Base-by-base conservation (phyloP, 2,888 invertebrate genomes). In the Calliopum simillimum region DNA sequence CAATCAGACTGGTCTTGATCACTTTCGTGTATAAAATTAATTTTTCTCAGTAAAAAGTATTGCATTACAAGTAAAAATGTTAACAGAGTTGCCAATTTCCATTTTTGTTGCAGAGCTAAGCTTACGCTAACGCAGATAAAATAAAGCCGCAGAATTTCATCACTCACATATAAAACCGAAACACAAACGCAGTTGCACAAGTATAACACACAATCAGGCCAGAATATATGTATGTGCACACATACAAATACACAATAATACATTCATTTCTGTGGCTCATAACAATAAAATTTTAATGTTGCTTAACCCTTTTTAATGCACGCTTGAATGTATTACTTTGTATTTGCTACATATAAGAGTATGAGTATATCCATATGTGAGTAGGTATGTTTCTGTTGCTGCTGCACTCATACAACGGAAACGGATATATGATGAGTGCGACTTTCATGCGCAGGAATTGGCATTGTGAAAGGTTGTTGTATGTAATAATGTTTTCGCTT, bases 271-370 rank as follows among this genome's bases (percentile, higher is more conserved):
- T 51, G 66, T 53, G 71, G 68, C 63, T 49, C 59, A 68, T 71
- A 71, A 71, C 63, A 71, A 71, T 71, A 71, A 67, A 71, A 71
- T 71, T 67, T 71, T 71, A 71, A 71, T 65, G 58, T 69, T 23
- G 58, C 64, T 69, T 69, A 69, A 69, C 64, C 64, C 69, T 49
- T 69, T 69, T 56, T 51, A 13, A 16, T 47, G 61, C 14, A 58
- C 47, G 58, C 59, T 68, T 64, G 13, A 43, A 13, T 16, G 63
- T 51, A 49, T 58, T 23, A 23, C 44, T 58, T 41, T 68, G 59
- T 46, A 46, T 46, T n/a, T n/a, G n/a, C n/a, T n/a, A n/a, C n/a
- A 46, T 51, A 59, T 59, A 23, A 21, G 44, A 13, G 23, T 41
- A 6, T n/a, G 44, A n/a, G 23, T 55, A 23, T 64, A 13, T 47